phyloP scores from a whole-genome alignment of 1,140 invertebrate species.

The Melitaea cinxia region DNA sequence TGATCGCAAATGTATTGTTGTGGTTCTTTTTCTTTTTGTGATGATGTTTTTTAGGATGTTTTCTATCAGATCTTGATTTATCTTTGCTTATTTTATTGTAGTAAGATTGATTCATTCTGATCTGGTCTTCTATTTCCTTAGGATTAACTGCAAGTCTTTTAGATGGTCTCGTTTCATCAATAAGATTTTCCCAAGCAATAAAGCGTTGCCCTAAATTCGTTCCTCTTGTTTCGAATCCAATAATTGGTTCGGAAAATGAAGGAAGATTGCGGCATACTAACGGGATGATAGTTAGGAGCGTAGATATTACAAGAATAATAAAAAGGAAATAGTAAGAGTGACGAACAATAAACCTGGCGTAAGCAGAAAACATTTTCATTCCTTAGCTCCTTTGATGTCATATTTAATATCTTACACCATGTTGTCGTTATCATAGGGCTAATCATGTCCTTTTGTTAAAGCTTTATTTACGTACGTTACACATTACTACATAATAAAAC shows the following conservation, averaged over 20 bases:
- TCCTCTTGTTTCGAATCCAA: conserved; percentile 95
- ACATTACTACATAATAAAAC: background rate
- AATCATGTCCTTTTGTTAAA: conserved; percentile 32
- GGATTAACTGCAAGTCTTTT: conserved; percentile 89
- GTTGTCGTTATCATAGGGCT: conserved; percentile 33
- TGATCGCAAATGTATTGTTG: conserved; percentile 63
- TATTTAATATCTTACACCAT: conserved; percentile 62
- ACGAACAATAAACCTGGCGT: conserved; percentile 86
- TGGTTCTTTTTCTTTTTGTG: conserved; percentile 71
- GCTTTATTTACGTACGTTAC: conserved; percentile 9
- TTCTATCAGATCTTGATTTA: conserved; percentile 74
- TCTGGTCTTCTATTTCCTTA: conserved; percentile 82
- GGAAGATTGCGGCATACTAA: conserved; percentile 86
- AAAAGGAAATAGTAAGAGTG: conserved; percentile 88
- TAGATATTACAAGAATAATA: conserved; percentile 85
- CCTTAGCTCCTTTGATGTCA: conserved; percentile 56
- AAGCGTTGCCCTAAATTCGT: conserved; percentile 89
- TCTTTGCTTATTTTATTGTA: conserved; percentile 64
- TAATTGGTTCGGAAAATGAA: conserved; percentile 89
- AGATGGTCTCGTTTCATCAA: conserved; percentile 87
- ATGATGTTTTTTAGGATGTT: conserved; percentile 72
- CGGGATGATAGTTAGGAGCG: conserved; percentile 87
- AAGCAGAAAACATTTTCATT: conserved; percentile 80
- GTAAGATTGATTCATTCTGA: conserved; percentile 76
- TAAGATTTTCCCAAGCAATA: conserved; percentile 92